A percentile compares a stretch with the other conserved stretches of the same genome.
These are phyloP conservation scores for Pardalotus punctatus DNA, from an alignment of 2,113 vertebrate genomes.

Conservation along the genomic window DNA sequence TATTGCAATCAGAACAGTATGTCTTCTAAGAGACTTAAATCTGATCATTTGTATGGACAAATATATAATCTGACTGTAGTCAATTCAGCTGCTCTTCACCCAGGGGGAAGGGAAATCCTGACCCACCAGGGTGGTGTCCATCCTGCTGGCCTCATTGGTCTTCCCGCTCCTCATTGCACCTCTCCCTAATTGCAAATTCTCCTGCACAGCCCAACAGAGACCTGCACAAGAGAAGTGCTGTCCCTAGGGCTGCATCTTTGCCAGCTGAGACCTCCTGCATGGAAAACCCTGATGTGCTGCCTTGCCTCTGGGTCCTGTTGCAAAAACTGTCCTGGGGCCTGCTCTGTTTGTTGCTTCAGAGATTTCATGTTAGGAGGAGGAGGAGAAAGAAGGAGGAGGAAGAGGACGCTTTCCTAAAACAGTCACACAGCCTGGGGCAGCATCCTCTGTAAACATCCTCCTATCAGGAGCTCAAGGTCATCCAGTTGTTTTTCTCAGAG, in stretches of 20 bases:
- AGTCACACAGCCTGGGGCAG: not conserved
- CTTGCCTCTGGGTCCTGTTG: not conserved
- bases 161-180: not conserved
- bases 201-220: not conserved
- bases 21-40: not conserved
- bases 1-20: not conserved
- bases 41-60: not conserved
- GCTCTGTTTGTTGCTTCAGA: not conserved
- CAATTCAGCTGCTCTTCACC: not conserved
- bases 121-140: not conserved
- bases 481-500: not conserved
- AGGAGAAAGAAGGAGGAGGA: not conserved
- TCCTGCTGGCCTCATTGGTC: not conserved
- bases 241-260: not conserved
- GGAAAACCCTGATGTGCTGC: not conserved
- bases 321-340: not conserved
- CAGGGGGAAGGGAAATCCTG: not conserved
- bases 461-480: not conserved
- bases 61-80: not conserved
- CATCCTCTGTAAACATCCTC: not conserved
- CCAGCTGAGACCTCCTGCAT: not conserved
- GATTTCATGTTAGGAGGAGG: not conserved
- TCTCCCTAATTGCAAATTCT: not conserved
- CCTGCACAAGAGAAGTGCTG: not conserved
- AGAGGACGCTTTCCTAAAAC: not conserved